Percentiles rank a stretch among this genome's conserved stretches.
Conservation (phyloP, 2,888 invertebrate genomes). For the Chalcosyrphus nemorum region DNA sequence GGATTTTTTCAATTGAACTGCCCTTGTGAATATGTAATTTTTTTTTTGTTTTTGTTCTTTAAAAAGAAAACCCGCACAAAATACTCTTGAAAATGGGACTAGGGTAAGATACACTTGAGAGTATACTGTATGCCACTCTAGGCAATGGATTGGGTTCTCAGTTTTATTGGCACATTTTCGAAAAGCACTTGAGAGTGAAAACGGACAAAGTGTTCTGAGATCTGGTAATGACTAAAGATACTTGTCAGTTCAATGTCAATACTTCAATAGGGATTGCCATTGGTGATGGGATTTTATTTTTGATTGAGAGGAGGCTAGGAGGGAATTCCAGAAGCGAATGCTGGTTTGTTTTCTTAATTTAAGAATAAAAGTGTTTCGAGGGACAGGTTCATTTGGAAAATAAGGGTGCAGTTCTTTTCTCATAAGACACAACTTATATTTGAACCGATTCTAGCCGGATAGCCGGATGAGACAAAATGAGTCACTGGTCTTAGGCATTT, state of each 20-base stretch:
- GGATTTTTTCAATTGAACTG: slow-evolving; percentile 57
- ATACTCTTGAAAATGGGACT: slow-evolving; percentile 37
- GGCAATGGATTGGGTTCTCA: slow-evolving; percentile 38
- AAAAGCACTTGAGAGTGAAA: slow-evolving; percentile 26
- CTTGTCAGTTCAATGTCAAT: neutral
- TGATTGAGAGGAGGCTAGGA: neutral
- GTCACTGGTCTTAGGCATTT: no score
- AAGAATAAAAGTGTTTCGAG: no score
- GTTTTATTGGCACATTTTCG: slow-evolving; percentile 49
- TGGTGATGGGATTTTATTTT: neutral
- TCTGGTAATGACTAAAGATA: neutral
- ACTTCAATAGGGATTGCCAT: neutral
- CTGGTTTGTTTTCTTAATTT: no score
- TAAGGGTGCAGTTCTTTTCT: no score
- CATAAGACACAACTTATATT: no score
- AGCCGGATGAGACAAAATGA: no score
- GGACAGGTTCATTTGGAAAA: no score
- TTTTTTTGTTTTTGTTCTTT: no score
- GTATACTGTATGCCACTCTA: slow-evolving; percentile 28
- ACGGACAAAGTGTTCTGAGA: neutral
- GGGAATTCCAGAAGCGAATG: neutral
- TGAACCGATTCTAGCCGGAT: no score
- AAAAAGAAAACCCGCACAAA: slow-evolving; percentile 39
- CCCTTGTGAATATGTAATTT: slow-evolving; percentile 44
- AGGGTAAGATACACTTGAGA: slow-evolving; percentile 34